phyloP scores from a whole-genome alignment of 2,797 vertebrate genomes.

The Garrulus glandarius region DNA sequence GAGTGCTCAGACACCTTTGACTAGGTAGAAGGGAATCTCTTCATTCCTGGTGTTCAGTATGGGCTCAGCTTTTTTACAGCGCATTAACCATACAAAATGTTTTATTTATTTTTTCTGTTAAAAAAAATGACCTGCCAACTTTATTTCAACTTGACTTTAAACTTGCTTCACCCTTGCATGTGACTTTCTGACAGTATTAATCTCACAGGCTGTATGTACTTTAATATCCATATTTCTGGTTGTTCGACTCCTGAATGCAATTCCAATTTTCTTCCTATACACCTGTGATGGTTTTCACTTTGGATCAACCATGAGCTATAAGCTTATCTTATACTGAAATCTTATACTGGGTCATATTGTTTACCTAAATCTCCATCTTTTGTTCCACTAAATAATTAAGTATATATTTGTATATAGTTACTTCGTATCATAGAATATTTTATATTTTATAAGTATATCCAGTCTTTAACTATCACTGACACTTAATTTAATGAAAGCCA shows the following conservation, averaged over 20 bases:
- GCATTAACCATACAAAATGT: neutral
- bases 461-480: neutral
- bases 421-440: no score
- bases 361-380: neutral
- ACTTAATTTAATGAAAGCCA: neutral
- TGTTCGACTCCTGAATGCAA: neutral
- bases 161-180: neutral
- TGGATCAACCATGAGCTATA: neutral
- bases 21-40: neutral
- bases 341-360: neutral
- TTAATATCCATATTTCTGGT: neutral
- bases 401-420: neutral
- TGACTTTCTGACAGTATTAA: slow-evolving; percentile 16
- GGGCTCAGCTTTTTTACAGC: neutral
- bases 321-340: neutral
- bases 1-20: neutral
- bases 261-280: neutral
- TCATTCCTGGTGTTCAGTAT: neutral
- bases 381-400: neutral
- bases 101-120: neutral
- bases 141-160: slow-evolving; percentile 38
- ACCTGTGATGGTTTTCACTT: neutral
- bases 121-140: neutral
- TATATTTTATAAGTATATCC: neutral
- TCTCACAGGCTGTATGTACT: neutral